phyloP scores from a whole-genome alignment of 2,888 invertebrate species.

The Heteromyza rotundicornis region DNA sequence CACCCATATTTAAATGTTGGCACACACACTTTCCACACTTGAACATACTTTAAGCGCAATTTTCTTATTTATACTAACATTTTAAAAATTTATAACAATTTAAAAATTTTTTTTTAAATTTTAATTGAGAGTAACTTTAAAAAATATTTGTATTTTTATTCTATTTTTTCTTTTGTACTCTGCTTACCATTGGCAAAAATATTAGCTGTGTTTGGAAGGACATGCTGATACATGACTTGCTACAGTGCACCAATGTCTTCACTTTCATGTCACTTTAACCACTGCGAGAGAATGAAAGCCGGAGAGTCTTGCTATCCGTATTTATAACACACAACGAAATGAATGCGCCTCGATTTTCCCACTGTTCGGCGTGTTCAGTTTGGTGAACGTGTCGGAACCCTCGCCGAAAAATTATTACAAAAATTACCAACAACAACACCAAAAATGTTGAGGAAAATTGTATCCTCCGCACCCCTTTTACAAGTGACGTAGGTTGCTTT shows the following conservation, averaged over 20 bases:
- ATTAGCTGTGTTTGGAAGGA: constrained; percentile 63
- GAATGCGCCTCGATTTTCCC: background rate
- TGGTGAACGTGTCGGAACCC: too few relatives aligned
- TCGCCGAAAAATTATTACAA: background rate
- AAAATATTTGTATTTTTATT: constrained; percentile 22
- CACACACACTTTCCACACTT: background rate
- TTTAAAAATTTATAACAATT: too few relatives aligned
- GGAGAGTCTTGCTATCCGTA: constrained; percentile 49
- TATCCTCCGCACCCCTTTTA: background rate
- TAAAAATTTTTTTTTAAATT: background rate
- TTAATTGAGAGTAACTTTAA: constrained; percentile 7
- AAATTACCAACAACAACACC: background rate
- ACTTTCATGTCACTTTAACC: constrained; percentile 64
- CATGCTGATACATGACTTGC: constrained; percentile 64
- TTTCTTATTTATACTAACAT: too few relatives aligned
- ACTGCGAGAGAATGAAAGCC: constrained; percentile 62
- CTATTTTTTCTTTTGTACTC: constrained; percentile 23
- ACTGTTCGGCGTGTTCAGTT: background rate
- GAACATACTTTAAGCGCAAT: background rate
- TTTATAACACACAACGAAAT: constrained; percentile 48
- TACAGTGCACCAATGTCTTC: constrained; percentile 61
- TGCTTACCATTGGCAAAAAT: constrained; percentile 62
- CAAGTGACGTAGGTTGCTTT: constrained; percentile 14
- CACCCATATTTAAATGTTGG: constrained; percentile 30
- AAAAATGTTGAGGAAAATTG: background rate